These are phyloP conservation scores for Nomada fucata DNA, from an alignment of 2,888 invertebrate species.

Conservation along the genomic window DNA sequence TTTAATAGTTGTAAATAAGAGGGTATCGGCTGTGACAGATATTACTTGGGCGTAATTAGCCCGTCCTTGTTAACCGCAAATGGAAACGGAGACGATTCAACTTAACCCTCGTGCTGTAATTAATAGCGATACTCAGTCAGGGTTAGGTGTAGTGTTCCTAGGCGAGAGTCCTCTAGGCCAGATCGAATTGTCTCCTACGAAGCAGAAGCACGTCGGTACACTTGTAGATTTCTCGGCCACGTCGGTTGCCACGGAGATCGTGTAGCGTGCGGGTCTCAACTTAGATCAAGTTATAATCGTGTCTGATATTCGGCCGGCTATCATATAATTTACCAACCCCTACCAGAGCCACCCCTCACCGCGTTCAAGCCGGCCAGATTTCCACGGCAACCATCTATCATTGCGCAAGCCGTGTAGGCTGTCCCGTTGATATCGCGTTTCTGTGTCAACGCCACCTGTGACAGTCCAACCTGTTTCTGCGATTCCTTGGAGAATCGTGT, in stretches of 20 bases:
- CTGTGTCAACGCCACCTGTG: slow-evolving; percentile 19
- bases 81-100: slow-evolving; percentile 75
- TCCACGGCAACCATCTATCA: slow-evolving; percentile 43
- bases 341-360: slow-evolving; percentile 15
- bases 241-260: slow-evolving; percentile 52
- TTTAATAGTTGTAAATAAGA: slow-evolving; percentile 77
- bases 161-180: slow-evolving; percentile 24
- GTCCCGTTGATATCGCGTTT: slow-evolving; percentile 17
- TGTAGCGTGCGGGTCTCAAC: slow-evolving; percentile 45
- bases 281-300: slow-evolving; percentile 73
- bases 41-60: slow-evolving; percentile 78
- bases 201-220: slow-evolving; percentile 33
- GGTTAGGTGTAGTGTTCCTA: slow-evolving; percentile 20
- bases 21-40: slow-evolving; percentile 67
- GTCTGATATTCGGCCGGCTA: slow-evolving; percentile 64
- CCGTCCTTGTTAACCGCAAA: slow-evolving; percentile 69
- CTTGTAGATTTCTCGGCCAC: slow-evolving; percentile 46
- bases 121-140: slow-evolving; percentile 76
- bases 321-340: slow-evolving; percentile 58
- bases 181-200: slow-evolving; percentile 46
- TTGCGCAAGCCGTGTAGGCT: slow-evolving; percentile 1
- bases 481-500: background rate
- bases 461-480: background rate
- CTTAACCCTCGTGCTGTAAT: slow-evolving; percentile 75
- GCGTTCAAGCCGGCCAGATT: slow-evolving; percentile 24